Base-by-base conservation (phyloP, 2,113 vertebrate species). In the Chloroceryle aenea region DNA sequence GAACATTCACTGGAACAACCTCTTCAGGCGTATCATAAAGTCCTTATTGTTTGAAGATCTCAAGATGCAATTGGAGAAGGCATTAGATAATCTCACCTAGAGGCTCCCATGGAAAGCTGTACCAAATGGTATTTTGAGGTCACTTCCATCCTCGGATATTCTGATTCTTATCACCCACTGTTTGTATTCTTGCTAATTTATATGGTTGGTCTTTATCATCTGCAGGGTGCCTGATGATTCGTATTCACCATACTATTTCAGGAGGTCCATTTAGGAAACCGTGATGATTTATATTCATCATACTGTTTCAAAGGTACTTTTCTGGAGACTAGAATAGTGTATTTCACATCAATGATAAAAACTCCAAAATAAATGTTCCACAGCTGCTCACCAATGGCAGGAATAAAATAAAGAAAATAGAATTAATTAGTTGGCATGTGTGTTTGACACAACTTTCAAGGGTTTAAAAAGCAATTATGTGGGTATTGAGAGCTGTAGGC, bases 121-220 rank as follows among this genome's bases (percentile, higher is more conserved):
- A 36, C 38, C 0, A 0, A 14, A 27, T n/a, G 11, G n/a, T 38
- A 38, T 71, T 69, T 45, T 1, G 1, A 45, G 13, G 18, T 62
- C 11, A 32, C n/a, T 62, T 62, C 10, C 10, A 38, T 38, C 15
- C 34, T 38, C 14, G n/a, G 18, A 5, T 61, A 29, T 34, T 43
- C 62, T 50, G 34, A 50, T 43, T 74, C 19, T 26, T 67, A 4
- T 26, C 10, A 47, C 13, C 1, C 21, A 32, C 9, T 26, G 9
- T 13, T 23, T 58, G 3, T n/a, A 12, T 52, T 56, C 47, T 67
- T 72, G 7, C 2, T 73, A 40, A 27, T 22, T 25, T 20, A 1
- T n/a, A 3, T 10, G 2, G 3, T 75, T 55, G 26, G 23, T 29
- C 18, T 45, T 61, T 47, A 34, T 29, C 6, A n/a, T 26, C 29